Base-by-base conservation (phyloP, 2,888 invertebrate genomes). In the Tuberolachnus salignus region DNA sequence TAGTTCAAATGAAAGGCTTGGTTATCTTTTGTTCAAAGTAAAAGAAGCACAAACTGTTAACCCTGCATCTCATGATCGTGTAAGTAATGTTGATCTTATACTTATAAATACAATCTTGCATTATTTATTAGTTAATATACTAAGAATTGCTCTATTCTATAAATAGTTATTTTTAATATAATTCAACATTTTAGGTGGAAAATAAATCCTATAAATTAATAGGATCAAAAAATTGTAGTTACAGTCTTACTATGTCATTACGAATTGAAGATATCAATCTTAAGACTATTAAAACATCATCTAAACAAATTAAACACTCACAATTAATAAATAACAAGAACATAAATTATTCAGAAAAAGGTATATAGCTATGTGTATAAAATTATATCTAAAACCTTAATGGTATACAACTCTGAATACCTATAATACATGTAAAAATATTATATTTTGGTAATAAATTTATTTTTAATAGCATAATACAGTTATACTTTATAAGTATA, bases 21-120 rank as follows among this genome's bases (percentile, higher is more conserved):
- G 78, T 49, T 78, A 78, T 51, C 4, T 69, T 21, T 61, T 78
- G 21, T 69, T 78, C 49, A 67, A 61, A 59, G 4, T 78, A 0
- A 78, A 78, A 69, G 78, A 14, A 9, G 78, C 78, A 21, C 78
- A 78, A 61, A 67, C 34, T 16, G 42, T 69, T 19, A 19, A 57
- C 23, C 46, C 78, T 21, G 13, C 21, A 23, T 78, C 59, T n/a
- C 59, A 51, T 61, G 57, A 69, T 14, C 57, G 67, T 11, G 78
- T 78, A 61, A 34, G 46, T 64, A 44, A 53, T 53, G 23, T 23
- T 55, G 0, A n/a, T 26, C 64, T 66, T 0, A 42, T 26, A 46
- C 6, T 34, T 34, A 34, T 34, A 34, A 3, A 34, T n/a, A 34
- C 34, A 34, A 34, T 34, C 34, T 34, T 34, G 6, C 23, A 13